Base-by-base conservation (phyloP, 2,888 invertebrate species). In the Iphiclides podalirius region DNA sequence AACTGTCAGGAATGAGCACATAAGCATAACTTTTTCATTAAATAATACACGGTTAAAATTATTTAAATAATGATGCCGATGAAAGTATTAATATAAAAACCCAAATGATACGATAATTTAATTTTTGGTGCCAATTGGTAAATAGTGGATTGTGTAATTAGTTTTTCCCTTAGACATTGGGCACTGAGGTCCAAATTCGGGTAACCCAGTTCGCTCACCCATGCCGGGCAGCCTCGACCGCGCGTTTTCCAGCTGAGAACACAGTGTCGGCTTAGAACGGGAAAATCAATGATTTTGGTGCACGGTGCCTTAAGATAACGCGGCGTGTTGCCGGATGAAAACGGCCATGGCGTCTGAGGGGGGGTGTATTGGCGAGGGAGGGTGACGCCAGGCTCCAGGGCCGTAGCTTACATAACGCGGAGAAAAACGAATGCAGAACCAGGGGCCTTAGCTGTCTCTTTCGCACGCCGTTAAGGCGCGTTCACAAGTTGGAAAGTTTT, bases 371-470 rank as follows among this genome's bases (percentile, higher is more conserved):
- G 38, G 43, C 38, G 49, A 54, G 20, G 20, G 28, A 28, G 55
- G 58, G 59, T 70, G 67, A 66, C 67, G 72, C 76, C 79, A 75
- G 79, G 84, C 83, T 84, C 84, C 84, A 74, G 82, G 84, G 79
- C 79, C 71, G 81, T 72, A 80, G 83, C 87, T 88, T 88, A 87
- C 80, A 82, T 88, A 88, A 88, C 81, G 73, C 64, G 52, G 84
- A 79, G 86, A 72, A 82, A 83, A 85, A 76, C 84, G 85, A 84
- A 83, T 79, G 82, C 80, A 76, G 73, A 63, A 59, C 76, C 74
- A 70, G 66, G 69, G 68, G 60, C 60, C 57, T 67, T 60, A 57
- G 61, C 70, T 59, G 55, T 86, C 87, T 75, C 83, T 48, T 72
- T 87, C 80, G 57, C 81, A 62, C 85, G 15, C 28, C 60, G 6